A percentile compares a stretch with the other conserved stretches of the same genome.
These are phyloP conservation scores for Latrodectus geometricus DNA, from an alignment of 1,140 invertebrate genomes.

Conservation along the genomic window DNA sequence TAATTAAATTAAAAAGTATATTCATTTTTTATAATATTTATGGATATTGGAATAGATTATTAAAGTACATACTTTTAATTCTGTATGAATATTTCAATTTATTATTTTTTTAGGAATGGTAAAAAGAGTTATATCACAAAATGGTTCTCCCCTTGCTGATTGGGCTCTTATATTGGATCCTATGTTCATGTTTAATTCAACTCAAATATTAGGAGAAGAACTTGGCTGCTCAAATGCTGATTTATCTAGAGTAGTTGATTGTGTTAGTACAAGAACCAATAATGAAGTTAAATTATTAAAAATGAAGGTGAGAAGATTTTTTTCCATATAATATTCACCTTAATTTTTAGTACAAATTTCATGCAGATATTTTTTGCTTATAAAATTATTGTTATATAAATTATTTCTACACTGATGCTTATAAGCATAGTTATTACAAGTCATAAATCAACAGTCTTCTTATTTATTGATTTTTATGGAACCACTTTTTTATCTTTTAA, in stretches of 20 bases:
- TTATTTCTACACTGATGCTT: no score
- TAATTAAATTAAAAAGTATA: no score
- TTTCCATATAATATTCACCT: no score
- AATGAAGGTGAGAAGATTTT: slow-evolving; percentile 53
- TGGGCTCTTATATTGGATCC: slow-evolving; percentile 91
- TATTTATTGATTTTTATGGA: no score
- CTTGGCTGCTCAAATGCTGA: slow-evolving; percentile 89
- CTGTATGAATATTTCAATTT: no score
- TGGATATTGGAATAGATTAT: background rate
- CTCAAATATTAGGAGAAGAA: slow-evolving; percentile 82
- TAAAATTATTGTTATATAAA: no score
- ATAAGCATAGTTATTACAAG: no score
- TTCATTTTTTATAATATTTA: background rate
- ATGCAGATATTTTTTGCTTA: no score
- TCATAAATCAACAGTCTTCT: no score
- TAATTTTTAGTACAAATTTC: no score
- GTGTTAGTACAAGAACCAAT: slow-evolving; percentile 74
- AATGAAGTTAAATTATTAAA: slow-evolving; percentile 63
- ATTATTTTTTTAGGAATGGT: slow-evolving; percentile 55
- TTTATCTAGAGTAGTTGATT: slow-evolving; percentile 90
- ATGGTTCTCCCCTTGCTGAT: slow-evolving; percentile 90
- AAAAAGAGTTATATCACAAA: slow-evolving; percentile 73
- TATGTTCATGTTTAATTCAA: slow-evolving; percentile 88
- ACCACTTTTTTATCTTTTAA: no score
- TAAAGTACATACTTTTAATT: background rate